phyloP scores from a whole-genome alignment of 2,113 vertebrate genomes.

The Amia ocellicauda region DNA sequence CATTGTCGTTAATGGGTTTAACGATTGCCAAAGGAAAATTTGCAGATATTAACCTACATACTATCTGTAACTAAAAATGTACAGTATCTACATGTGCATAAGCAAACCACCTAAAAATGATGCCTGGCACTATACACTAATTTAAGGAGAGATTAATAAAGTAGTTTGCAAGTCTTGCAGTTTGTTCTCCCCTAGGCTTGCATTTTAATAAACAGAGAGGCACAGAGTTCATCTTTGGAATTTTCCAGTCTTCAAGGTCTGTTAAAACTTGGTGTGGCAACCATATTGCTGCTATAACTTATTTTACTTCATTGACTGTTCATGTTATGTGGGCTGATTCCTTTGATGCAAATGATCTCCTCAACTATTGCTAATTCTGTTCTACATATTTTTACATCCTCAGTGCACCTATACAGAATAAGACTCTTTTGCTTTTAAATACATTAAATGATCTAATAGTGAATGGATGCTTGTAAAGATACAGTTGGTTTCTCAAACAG shows the following conservation, averaged over 20 bases:
- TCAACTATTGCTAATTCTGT: too few relatives aligned
- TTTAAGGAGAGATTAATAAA: slow-evolving; percentile 63
- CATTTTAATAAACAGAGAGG: slow-evolving; percentile 60
- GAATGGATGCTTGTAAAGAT: not conserved
- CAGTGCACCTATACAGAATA: slow-evolving; percentile 30
- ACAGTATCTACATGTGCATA: slow-evolving; percentile 22
- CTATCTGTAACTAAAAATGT: slow-evolving; percentile 29
- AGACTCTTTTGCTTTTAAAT: slow-evolving; percentile 37
- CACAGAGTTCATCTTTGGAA: slow-evolving; percentile 57
- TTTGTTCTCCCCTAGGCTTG: slow-evolving; percentile 64
- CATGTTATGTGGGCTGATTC: slow-evolving; percentile 38
- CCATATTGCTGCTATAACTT: slow-evolving; percentile 54
- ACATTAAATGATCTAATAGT: slow-evolving; percentile 25
- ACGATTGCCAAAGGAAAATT: slow-evolving; percentile 61
- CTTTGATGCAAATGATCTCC: slow-evolving; percentile 21
- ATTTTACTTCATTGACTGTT: slow-evolving; percentile 59
- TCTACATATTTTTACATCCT: not conserved
- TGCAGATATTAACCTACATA: slow-evolving; percentile 52
- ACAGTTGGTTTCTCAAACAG: too few relatives aligned
- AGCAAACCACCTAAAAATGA: slow-evolving; percentile 53
- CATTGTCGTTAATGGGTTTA: slow-evolving; percentile 58
- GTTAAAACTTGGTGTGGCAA: slow-evolving; percentile 59
- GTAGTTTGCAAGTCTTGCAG: slow-evolving; percentile 66
- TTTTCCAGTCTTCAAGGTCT: slow-evolving; percentile 53
- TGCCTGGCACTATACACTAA: slow-evolving; percentile 53